Conservation (phyloP, 1,140 invertebrate genomes). For the Paramacrobiotus metropolitanus region DNA sequence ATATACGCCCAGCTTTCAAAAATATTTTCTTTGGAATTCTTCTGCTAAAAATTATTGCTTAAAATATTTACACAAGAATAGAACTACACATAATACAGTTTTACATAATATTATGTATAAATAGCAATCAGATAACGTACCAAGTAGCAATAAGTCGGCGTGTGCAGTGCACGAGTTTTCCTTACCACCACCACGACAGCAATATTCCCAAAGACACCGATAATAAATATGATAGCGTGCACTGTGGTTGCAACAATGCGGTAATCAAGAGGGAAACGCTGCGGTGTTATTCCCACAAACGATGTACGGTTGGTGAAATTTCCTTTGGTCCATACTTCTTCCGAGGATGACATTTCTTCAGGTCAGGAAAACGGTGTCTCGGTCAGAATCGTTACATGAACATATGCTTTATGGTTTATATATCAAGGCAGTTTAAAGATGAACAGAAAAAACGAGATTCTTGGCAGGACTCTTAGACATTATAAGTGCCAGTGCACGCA, state of each 20-base stretch:
- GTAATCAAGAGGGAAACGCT: neutral
- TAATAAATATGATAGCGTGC: neutral
- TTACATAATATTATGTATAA: neutral
- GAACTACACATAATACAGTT: neutral
- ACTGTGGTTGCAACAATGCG: neutral
- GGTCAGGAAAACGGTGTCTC: too few species aligned
- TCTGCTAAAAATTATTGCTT: neutral
- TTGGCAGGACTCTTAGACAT: too few species aligned
- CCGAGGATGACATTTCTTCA: too few species aligned
- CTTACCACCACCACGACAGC: constrained; percentile 30
- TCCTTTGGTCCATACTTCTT: too few species aligned
- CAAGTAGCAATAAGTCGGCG: constrained; percentile 37
- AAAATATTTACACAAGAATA: neutral
- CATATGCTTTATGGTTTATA: too few species aligned
- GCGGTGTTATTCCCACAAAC: too few species aligned
- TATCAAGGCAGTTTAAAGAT: too few species aligned
- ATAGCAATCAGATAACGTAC: constrained; percentile 22
- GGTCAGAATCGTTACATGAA: too few species aligned
- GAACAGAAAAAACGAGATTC: too few species aligned
- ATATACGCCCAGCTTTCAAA: neutral
- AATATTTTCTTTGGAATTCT: neutral
- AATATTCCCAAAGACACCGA: constrained; percentile 28
- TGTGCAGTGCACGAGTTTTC: constrained; percentile 27
- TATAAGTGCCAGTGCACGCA: too few species aligned
- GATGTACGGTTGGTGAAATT: too few species aligned